These are phyloP conservation scores for Eristalinus aeneus DNA, from an alignment of 2,888 invertebrate species.

Conservation along the genomic window DNA sequence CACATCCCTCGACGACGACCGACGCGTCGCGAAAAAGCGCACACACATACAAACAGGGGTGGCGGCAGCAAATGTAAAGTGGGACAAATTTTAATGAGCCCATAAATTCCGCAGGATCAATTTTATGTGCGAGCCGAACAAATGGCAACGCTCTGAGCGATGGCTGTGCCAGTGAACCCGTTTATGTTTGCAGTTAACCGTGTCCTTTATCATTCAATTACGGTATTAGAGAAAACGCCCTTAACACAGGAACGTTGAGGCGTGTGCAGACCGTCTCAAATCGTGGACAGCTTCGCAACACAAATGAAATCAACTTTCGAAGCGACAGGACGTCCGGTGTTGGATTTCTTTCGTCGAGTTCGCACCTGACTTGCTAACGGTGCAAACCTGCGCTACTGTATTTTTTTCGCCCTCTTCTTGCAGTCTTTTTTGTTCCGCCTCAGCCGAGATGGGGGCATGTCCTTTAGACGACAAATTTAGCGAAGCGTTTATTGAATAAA, in stretches of 20 bases:
- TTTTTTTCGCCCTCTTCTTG: neutral
- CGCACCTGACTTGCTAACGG: conserved; percentile 19
- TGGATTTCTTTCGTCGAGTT: conserved; percentile 31
- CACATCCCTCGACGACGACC: conserved; percentile 41
- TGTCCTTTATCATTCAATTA: conserved; percentile 61
- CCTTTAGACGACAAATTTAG: conserved; percentile 69
- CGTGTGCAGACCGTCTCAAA: conserved; percentile 6
- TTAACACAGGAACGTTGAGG: neutral
- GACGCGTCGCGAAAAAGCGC: neutral
- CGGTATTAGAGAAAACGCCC: conserved; percentile 16
- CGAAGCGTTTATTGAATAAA: conserved; percentile 72
- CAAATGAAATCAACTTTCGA: conserved; percentile 49
- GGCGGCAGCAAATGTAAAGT: conserved; percentile 51
- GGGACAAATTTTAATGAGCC: conserved; percentile 69
- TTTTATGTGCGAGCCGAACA: conserved; percentile 68
- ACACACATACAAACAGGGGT: too few species aligned
- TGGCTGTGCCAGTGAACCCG: conserved; percentile 27
- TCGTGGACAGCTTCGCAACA: conserved; percentile 26
- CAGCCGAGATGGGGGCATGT: conserved; percentile 53
- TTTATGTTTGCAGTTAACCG: conserved; percentile 46
- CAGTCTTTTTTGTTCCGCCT: neutral
- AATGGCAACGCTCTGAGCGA: conserved; percentile 35
- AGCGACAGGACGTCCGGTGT: conserved; percentile 52
- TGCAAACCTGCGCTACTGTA: neutral
- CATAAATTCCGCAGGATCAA: conserved; percentile 69